A percentile compares a stretch with the other conserved stretches of the same genome.
Evolutionary conservation across 2,797 vertebrate genomes (phyloP).

Genomic region (Onychomys leucogaster): DNA sequence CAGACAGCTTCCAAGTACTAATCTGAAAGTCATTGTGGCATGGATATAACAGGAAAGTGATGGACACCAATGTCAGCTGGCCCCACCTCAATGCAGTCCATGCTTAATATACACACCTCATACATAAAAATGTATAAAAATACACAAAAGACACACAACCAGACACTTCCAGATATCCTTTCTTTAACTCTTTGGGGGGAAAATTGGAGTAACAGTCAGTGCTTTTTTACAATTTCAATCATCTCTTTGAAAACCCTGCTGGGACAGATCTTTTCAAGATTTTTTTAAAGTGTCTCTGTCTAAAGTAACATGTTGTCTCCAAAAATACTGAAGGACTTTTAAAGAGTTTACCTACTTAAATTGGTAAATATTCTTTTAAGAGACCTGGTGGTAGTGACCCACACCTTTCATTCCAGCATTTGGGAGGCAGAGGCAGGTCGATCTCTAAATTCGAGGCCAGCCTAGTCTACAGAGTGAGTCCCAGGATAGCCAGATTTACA

Average conservation of each 20-base stretch:
- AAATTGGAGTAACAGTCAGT: background rate
- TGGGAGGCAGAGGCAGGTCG: background rate
- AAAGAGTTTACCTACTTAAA: constrained; percentile 30
- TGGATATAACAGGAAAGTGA: background rate
- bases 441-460: background rate
- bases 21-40: background rate
- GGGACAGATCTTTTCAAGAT: background rate
- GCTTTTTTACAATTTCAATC: constrained; percentile 47
- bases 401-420: background rate
- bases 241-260: background rate
- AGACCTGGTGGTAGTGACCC: background rate
- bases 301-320: constrained; percentile 48
- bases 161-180: background rate
- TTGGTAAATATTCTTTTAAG: background rate
- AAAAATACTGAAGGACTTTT: constrained; percentile 31
- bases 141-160: background rate
- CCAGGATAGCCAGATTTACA: background rate
- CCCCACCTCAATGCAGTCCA: background rate
- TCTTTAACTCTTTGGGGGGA: background rate
- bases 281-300: constrained; percentile 11
- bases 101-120: background rate
- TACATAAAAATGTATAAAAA: background rate
- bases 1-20: background rate
- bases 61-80: rapidly evolving
- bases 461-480: background rate